Base-by-base conservation (phyloP, 2,797 vertebrate genomes). In the Onychomys leucogaster region DNA sequence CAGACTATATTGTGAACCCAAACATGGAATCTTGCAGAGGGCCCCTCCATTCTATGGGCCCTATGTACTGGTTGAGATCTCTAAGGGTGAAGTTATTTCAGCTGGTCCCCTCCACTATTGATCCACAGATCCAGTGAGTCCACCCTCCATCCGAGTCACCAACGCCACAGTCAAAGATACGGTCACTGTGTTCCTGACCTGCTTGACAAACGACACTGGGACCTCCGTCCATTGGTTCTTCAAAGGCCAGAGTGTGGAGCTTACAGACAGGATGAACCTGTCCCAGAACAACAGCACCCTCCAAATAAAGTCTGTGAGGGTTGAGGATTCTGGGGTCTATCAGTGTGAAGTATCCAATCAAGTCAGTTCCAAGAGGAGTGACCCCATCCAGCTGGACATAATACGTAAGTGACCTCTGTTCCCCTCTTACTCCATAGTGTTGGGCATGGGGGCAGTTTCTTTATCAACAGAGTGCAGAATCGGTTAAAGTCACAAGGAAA, bases 331-430 rank as follows among this genome's bases (percentile, higher is more conserved):
- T 0, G 96, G 96, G 2, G 1, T 2, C 0, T 96, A 98, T 55
- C 71, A 19, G 5, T 98, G 97, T 76, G n/a, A 75, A 21, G 89
- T 92, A 65, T 73, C 8, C 43, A 97, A 98, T 46, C 59, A 2
- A 0, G 11, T 59, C n/a, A 78, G 73, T 84, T 2, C 10, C 19
- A 0, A 0, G 2, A 78, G 0, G 2, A 97, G 97, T 1, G 1
- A 27, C 2, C 0, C 17, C 0, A 0, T 87, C 25, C 3, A 0
- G 0, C 4, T 97, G 52, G 23, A n/a, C 0, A 21, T 97, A 2
- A 63, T 57, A n/a, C 7, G 89, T 92, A 46, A 96, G 96, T 90
- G 11, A 17, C 46, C n/a, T 16, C 8, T 27, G 1, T 0, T 23
- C 4, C 49, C 25, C 16, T 75, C 2, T 17, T 63, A 1, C 37